Evolutionary conservation across 2,888 invertebrate genomes (phyloP).

Genomic region (Drosophila leonis): DNA sequence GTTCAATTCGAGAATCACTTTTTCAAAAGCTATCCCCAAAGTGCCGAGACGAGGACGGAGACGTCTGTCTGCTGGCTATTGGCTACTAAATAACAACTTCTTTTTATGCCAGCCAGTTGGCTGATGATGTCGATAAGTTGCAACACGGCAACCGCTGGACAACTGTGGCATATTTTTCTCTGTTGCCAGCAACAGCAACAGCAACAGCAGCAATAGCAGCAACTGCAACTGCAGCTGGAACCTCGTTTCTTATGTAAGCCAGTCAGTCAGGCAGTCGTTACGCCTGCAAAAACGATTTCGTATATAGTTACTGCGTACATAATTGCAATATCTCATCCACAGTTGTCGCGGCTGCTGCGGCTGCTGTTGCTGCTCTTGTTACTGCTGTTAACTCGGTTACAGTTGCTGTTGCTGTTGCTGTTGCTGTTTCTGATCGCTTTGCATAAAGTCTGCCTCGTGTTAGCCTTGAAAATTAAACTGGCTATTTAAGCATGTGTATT

Average conservation of each 20-base stretch:
- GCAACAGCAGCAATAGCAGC: constrained; percentile 34
- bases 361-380: constrained; percentile 2
- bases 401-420: neutral
- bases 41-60: constrained; percentile 9
- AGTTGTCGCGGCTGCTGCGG: constrained; percentile 18
- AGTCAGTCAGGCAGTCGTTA: constrained; percentile 33
- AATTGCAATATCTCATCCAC: constrained; percentile 39
- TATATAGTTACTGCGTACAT: constrained; percentile 19
- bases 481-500: constrained; percentile 16
- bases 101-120: constrained; percentile 52
- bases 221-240: constrained; percentile 62
- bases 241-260: constrained; percentile 71
- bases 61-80: constrained; percentile 7
- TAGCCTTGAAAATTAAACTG: constrained; percentile 45
- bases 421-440: constrained; percentile 16
- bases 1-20: constrained; percentile 8
- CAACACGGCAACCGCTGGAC: constrained; percentile 53
- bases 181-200: constrained; percentile 3
- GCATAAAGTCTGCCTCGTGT: constrained; percentile 25
- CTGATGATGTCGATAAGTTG: constrained; percentile 60
- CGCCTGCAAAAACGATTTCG: constrained; percentile 45
- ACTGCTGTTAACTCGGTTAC: constrained; percentile 4
- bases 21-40: constrained; percentile 1
- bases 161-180: constrained; percentile 38
- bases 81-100: constrained; percentile 25